phyloP scores from a whole-genome alignment of 2,113 vertebrate species.

The Oryzias woworae region DNA sequence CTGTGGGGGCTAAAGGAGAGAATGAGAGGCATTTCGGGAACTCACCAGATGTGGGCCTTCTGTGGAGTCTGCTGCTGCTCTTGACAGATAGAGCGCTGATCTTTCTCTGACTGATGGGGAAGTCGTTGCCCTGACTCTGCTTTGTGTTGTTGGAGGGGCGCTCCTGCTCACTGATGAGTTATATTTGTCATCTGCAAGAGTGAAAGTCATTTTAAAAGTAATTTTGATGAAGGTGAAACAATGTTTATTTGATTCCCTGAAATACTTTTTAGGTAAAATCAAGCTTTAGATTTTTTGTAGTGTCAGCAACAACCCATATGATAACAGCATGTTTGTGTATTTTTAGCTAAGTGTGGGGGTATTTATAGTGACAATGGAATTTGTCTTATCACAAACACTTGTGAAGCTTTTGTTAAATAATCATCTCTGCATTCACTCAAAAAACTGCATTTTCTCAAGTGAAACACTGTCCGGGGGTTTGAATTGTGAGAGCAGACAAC shows the following conservation, averaged over 20 bases:
- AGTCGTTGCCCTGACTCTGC: constrained; percentile 54
- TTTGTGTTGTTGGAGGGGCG: constrained; percentile 47
- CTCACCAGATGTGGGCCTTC: constrained; percentile 77
- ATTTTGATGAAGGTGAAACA: too few species aligned
- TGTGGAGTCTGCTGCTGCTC: constrained; percentile 72
- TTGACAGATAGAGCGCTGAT: constrained; percentile 79
- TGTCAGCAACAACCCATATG: constrained; percentile 12
- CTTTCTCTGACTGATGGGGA: constrained; percentile 79
- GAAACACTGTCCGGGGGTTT: constrained; percentile 1
- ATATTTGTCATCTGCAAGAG: constrained; percentile 73
- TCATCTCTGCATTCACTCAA: background rate
- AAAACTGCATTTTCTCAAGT: constrained; percentile 8
- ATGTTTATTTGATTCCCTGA: too few species aligned
- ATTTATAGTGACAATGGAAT: constrained; percentile 58
- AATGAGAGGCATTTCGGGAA: constrained; percentile 55
- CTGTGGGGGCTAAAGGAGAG: constrained; percentile 25
- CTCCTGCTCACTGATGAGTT: constrained; percentile 51
- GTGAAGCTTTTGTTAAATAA: constrained; percentile 22
- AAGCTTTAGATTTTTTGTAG: background rate
- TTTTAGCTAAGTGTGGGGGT: constrained; percentile 37
- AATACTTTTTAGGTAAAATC: too few species aligned
- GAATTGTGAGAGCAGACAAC: constrained; percentile 17
- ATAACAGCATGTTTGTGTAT: constrained; percentile 31
- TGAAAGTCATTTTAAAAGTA: background rate
- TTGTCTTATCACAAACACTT: constrained; percentile 51